Base-by-base conservation (phyloP, 2,797 vertebrate species). In the Silurus aristotelis region DNA sequence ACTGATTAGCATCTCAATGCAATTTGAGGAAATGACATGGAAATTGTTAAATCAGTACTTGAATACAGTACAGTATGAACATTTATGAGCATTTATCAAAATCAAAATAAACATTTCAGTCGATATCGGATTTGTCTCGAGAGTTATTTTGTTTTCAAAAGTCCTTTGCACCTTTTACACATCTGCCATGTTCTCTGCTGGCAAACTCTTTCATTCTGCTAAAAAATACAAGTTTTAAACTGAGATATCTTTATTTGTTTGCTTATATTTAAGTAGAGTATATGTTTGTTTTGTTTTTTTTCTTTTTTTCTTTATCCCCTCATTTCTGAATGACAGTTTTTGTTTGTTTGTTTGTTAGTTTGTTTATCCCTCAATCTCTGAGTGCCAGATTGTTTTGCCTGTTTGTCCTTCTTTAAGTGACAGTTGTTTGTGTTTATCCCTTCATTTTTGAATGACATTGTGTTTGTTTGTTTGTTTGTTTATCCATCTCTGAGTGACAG, bases 1-100 rank as follows among this genome's bases (percentile, higher is more conserved):
- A 68, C 48, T 70, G 82, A 79, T 83, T 88, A 85, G 83, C 82
- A 87, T 85, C 79, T 72, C 78, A 83, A 52, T 87, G 75, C 83
- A 77, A 77, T 85, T 78, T 73, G 52, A 86, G 31, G 3, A 67
- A 87, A 68, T 46, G 38, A 87, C 79, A 70, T 83, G 82, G 81
- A 85, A 86, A 79, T 80, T 56, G 82, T 88, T 87, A 85, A 86
- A 38, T 82, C 75, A 77, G 79, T 58, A 87, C 82, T 83, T 27
- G 68, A 86, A 20, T 88, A 71, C 31, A 68, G 60, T 85, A 90
- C 89, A 93, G 89, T 90, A 93, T 91, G 70, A 90, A 76, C 86
- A 89, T 89, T 82, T 89, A 89, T 80, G 70, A 90, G 84, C 87
- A 89, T 90, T 83, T 89, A 89, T 83, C 63, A 64, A 70, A 80